These are phyloP conservation scores for Neelides sp. DNA, from an alignment of 1,140 invertebrate genomes.

Conservation along the genomic window DNA sequence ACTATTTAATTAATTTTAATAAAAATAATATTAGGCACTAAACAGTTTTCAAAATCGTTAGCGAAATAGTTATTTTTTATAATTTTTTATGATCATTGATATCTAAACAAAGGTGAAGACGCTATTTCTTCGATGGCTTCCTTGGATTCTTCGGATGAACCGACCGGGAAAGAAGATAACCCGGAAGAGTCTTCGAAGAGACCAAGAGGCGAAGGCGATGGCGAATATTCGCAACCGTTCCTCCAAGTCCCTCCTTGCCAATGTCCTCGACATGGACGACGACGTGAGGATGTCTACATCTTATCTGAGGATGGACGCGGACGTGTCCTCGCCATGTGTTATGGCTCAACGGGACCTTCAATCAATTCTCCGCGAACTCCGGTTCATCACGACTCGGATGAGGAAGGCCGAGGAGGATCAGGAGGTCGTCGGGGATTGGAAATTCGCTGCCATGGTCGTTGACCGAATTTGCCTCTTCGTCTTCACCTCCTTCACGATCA, in stretches of 20 bases:
- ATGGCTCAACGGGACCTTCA: slow-evolving; percentile 50
- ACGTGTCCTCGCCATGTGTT: slow-evolving; percentile 40
- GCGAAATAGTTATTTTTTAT: background rate
- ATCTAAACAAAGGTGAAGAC: slow-evolving; percentile 61
- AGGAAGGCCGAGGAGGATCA: slow-evolving; percentile 76
- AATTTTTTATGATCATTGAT: background rate
- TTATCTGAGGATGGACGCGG: slow-evolving; percentile 32
- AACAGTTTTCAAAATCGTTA: too few species aligned
- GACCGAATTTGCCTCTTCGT: slow-evolving; percentile 94
- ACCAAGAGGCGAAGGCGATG: slow-evolving; percentile 74
- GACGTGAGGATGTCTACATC: slow-evolving; percentile 57
- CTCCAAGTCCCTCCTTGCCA: slow-evolving; percentile 82
- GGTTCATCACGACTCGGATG: slow-evolving; percentile 84
- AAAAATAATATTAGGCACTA: too few species aligned
- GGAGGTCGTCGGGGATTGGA: slow-evolving; percentile 94
- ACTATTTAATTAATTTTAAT: too few species aligned
- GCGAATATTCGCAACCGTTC: slow-evolving; percentile 75
- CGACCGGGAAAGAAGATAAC: slow-evolving; percentile 89
- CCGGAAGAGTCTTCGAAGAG: slow-evolving; percentile 73
- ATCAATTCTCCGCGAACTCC: slow-evolving; percentile 76
- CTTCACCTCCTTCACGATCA: slow-evolving; percentile 89
- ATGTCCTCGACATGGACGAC: slow-evolving; percentile 82
- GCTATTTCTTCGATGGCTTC: slow-evolving; percentile 89
- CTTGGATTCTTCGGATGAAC: slow-evolving; percentile 71
- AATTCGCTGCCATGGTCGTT: slow-evolving; percentile 98